Evolutionary conservation across 1,140 invertebrate genomes (phyloP).

Genomic region (Calycopis cecrops): DNA sequence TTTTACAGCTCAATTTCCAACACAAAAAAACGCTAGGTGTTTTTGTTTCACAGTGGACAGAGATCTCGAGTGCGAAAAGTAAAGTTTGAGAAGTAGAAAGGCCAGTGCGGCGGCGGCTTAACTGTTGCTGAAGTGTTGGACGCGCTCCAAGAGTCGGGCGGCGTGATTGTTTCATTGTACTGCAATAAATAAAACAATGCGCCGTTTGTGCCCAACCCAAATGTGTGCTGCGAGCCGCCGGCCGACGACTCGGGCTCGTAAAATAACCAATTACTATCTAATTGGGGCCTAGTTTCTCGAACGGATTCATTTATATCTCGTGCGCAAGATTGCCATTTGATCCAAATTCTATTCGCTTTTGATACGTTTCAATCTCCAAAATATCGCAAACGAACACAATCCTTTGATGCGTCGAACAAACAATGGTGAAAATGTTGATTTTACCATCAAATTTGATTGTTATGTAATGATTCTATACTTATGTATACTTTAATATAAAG

Average conservation of each 20-base stretch:
- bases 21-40: no score
- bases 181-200: constrained; percentile 26
- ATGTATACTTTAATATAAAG: no score
- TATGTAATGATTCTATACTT: no score
- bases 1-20: no score
- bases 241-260: not conserved
- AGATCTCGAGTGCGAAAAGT: not conserved
- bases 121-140: constrained; percentile 28
- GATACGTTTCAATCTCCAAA: no score
- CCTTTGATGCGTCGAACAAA: no score
- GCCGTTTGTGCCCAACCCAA: constrained; percentile 19
- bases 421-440: no score
- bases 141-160: constrained; percentile 27
- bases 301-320: constrained; percentile 9
- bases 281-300: constrained; percentile 9
- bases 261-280: constrained; percentile 6
- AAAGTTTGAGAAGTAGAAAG: constrained; percentile 14
- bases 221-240: not conserved
- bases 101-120: constrained; percentile 21
- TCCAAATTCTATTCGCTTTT: not conserved
- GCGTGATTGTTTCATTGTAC: constrained; percentile 32
- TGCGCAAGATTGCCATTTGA: not conserved
- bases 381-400: no score
- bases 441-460: no score
- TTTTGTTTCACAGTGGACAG: not conserved